These are phyloP conservation scores for Nymphalis urticae DNA, from an alignment of 2,888 invertebrate species.

Conservation along the genomic window DNA sequence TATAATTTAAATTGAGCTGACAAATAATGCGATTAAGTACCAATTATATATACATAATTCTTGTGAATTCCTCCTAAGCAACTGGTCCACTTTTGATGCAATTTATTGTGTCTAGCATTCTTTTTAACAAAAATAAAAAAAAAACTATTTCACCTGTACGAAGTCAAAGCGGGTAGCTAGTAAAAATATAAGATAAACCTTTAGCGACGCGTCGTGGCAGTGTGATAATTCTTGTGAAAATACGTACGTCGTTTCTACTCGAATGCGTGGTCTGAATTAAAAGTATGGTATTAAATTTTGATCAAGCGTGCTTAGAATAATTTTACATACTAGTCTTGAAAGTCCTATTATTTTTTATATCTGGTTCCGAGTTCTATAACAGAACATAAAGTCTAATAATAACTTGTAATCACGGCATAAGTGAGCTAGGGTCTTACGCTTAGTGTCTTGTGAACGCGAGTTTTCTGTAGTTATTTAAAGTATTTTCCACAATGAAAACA, in stretches of 20 bases:
- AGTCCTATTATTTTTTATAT: slow-evolving; percentile 1
- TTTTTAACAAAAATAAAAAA: too few species aligned
- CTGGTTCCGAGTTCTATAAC: not conserved
- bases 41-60: too few species aligned
- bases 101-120: too few species aligned
- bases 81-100: too few species aligned
- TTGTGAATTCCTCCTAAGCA: too few species aligned
- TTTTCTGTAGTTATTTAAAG: too few species aligned
- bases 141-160: too few species aligned
- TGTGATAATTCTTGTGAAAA: not conserved
- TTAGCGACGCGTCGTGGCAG: not conserved
- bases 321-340: slow-evolving; percentile 5
- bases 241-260: slow-evolving; percentile 6
- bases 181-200: not conserved
- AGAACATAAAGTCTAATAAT: not conserved
- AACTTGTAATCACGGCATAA: not conserved
- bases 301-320: slow-evolving; percentile 24
- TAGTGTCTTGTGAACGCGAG: not conserved
- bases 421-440: not conserved
- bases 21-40: too few species aligned
- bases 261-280: slow-evolving; percentile 17
- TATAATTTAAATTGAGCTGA: too few species aligned
- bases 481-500: too few species aligned
- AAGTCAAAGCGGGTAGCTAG: too few species aligned
- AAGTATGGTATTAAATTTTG: slow-evolving; percentile 19